These are phyloP conservation scores for Drosophila kambysellisi DNA, from an alignment of 2,888 invertebrate genomes.

Conservation along the genomic window DNA sequence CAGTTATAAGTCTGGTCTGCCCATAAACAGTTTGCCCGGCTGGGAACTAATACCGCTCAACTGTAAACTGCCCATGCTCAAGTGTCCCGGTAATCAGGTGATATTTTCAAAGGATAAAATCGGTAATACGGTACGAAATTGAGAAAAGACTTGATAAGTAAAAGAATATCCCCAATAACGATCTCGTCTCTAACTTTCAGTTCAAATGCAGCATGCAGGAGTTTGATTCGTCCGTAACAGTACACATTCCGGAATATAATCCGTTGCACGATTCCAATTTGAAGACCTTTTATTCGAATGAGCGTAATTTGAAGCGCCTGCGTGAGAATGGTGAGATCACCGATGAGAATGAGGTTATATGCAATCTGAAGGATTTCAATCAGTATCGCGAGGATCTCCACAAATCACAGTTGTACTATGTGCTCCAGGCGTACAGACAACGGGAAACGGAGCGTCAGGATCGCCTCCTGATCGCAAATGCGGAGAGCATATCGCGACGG, in stretches of 20 bases:
- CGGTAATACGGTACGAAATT: conserved; percentile 77
- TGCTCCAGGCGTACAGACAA: conserved; percentile 84
- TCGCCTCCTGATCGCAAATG: conserved; percentile 77
- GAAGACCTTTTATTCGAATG: conserved; percentile 86
- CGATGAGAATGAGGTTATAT: conserved; percentile 87
- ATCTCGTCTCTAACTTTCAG: conserved; percentile 39
- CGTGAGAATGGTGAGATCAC: conserved; percentile 87
- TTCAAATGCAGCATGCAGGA: conserved; percentile 75
- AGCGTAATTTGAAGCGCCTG: conserved; percentile 85
- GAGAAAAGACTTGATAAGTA: background rate
- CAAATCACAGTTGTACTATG: conserved; percentile 86
- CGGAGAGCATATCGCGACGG: conserved; percentile 79
- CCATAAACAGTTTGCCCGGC: conserved; percentile 84
- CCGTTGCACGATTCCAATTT: conserved; percentile 87
- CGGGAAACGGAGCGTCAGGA: conserved; percentile 79
- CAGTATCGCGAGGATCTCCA: conserved; percentile 88
- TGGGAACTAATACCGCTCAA: conserved; percentile 84
- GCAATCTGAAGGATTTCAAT: conserved; percentile 88
- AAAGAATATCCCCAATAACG: background rate
- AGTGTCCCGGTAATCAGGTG: conserved; percentile 84
- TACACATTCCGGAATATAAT: conserved; percentile 86
- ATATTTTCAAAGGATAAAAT: conserved; percentile 84
- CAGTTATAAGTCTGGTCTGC: conserved; percentile 75
- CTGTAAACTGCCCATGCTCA: conserved; percentile 84
- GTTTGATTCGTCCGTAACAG: conserved; percentile 79